These are phyloP conservation scores for Tetropium fuscum DNA, from an alignment of 2,888 invertebrate species.

Conservation along the genomic window DNA sequence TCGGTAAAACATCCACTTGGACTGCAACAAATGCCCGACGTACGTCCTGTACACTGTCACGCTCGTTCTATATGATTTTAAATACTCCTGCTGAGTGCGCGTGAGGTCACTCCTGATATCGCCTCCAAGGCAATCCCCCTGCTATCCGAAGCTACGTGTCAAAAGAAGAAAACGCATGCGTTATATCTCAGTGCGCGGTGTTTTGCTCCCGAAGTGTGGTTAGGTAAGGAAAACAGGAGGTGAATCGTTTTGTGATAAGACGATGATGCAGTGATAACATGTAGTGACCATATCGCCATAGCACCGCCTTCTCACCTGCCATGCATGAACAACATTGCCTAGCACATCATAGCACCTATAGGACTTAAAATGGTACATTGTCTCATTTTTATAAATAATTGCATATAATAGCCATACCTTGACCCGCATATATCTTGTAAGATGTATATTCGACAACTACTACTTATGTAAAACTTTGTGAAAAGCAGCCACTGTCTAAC, in stretches of 20 bases:
- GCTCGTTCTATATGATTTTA: too few species aligned
- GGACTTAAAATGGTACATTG: slow-evolving; percentile 16
- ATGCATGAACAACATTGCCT: slow-evolving; percentile 8
- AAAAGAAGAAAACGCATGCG: slow-evolving; percentile 1
- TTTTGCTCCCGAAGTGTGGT: slow-evolving; percentile 24
- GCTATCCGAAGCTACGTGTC: background rate
- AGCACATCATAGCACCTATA: slow-evolving; percentile 15
- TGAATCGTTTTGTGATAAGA: slow-evolving; percentile 21
- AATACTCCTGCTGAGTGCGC: too few species aligned
- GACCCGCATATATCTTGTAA: slow-evolving; percentile 1
- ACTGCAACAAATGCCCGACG: too few species aligned
- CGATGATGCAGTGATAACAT: slow-evolving; percentile 14
- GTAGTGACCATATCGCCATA: slow-evolving; percentile 14
- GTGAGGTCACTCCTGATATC: too few species aligned
- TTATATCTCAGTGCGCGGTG: slow-evolving; percentile 15
- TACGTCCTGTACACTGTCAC: too few species aligned
- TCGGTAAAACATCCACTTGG: too few species aligned
- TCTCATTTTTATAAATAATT: slow-evolving; percentile 9
- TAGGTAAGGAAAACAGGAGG: slow-evolving; percentile 25
- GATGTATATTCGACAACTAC: slow-evolving; percentile 6
- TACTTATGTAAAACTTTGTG: background rate
- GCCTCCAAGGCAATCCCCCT: background rate
- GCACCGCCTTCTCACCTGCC: slow-evolving; percentile 10
- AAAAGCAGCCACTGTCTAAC: too few species aligned
- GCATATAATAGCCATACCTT: background rate